These are phyloP conservation scores for Ophioninae sp. DNA, from an alignment of 2,888 invertebrate species.

Conservation along the genomic window DNA sequence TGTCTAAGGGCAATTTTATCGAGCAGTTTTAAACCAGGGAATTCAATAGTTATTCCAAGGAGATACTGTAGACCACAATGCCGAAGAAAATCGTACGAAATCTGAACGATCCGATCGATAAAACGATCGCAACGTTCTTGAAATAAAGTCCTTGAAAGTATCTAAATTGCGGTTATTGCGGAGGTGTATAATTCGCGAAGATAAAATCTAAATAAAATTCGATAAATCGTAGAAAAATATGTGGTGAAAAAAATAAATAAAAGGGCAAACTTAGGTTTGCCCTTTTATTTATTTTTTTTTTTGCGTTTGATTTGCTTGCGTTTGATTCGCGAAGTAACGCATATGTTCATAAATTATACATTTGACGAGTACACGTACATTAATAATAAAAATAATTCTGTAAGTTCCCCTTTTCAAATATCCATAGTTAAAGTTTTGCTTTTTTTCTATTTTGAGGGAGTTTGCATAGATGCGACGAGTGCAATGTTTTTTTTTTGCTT, in stretches of 20 bases:
- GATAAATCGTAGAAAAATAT: not conserved
- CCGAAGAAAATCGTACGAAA: not conserved
- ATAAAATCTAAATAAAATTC: not conserved
- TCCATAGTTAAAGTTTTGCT: not conserved
- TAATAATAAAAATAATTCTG: not conserved
- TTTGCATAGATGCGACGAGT: too few species aligned
- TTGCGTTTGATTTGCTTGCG: not conserved
- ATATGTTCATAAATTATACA: not conserved
- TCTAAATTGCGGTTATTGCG: not conserved
- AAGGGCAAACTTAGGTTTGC: not conserved
- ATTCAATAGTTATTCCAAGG: not conserved
- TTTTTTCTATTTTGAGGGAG: not conserved
- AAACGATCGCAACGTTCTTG: not conserved
- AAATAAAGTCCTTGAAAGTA: not conserved
- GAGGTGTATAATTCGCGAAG: not conserved
- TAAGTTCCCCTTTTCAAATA: not conserved
- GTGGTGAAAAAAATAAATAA: not conserved
- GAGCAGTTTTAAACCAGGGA: not conserved
- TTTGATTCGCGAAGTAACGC: not conserved
- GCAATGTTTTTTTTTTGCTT: not conserved
- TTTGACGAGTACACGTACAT: not conserved
- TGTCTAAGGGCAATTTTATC: not conserved
- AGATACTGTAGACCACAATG: not conserved
- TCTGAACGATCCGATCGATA: not conserved
- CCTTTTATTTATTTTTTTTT: too few species aligned